A percentile compares a stretch with the other conserved stretches of the same genome.
Conservation (phyloP, 2,888 invertebrate species). For the Augiades crinisus region DNA sequence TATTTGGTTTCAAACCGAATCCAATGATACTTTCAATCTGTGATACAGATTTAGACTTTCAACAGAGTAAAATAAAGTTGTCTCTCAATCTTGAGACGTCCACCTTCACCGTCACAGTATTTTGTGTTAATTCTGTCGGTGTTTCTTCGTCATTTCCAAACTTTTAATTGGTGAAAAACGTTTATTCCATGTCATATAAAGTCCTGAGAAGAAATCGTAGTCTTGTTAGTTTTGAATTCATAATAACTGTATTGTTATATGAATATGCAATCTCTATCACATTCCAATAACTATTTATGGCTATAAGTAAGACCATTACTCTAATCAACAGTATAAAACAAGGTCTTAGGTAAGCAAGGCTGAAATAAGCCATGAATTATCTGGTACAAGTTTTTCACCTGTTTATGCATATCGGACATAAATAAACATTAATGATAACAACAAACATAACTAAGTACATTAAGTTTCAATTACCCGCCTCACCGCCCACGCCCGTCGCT, state of each 20-base stretch:
- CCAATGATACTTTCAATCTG: constrained; percentile 36
- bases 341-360: not conserved
- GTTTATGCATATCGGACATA: constrained; percentile 21
- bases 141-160: constrained; percentile 15
- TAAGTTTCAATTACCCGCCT: constrained; percentile 38
- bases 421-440: constrained; percentile 23
- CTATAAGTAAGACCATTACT: too few relatives aligned
- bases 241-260: too few relatives aligned
- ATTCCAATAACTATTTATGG: too few relatives aligned
- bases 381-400: constrained; percentile 2
- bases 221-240: too few relatives aligned
- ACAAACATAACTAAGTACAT: constrained; percentile 34
- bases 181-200: constrained; percentile 13
- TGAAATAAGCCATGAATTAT: constrained; percentile 1
- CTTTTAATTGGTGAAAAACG: constrained; percentile 9
- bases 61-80: not conserved
- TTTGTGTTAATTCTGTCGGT: constrained; percentile 14
- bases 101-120: constrained; percentile 1
- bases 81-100: not conserved
- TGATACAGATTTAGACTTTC: constrained; percentile 7
- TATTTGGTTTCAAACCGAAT: constrained; percentile 47
- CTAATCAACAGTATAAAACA: too few relatives aligned
- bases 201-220: too few relatives aligned
- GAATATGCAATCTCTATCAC: too few relatives aligned
- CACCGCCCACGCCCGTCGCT: constrained; percentile 34